Evolutionary conservation across 2,888 invertebrate genomes (phyloP).

Genomic region (Podotricha telesiphe): DNA sequence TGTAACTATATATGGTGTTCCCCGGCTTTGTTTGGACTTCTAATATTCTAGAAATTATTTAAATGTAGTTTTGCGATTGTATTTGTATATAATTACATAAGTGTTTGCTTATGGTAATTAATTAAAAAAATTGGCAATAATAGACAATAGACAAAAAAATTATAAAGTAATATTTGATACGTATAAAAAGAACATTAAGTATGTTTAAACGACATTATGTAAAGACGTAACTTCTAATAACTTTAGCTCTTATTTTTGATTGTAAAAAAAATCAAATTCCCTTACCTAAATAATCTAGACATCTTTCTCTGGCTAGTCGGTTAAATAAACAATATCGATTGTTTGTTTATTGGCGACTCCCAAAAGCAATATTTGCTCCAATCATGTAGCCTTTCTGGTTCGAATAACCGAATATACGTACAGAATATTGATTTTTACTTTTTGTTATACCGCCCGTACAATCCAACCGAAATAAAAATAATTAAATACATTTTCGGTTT

Average conservation of each 20-base stretch:
- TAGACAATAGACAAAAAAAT: not conserved
- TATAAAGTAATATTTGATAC: too few species aligned
- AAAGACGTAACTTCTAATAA: too few species aligned
- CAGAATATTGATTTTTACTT: not conserved
- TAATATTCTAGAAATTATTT: not conserved
- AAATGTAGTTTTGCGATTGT: not conserved
- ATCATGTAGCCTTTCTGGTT: conserved; percentile 12
- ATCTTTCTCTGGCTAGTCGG: not conserved
- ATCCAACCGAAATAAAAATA: not conserved
- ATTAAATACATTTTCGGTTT: too few species aligned
- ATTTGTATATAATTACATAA: not conserved
- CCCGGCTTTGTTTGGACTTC: conserved; percentile 20
- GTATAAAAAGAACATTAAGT: too few species aligned
- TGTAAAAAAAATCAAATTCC: too few species aligned
- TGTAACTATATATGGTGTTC: conserved; percentile 17
- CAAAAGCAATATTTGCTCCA: conserved; percentile 25
- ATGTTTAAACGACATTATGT: too few species aligned
- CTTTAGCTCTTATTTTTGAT: too few species aligned
- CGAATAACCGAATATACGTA: conserved; percentile 5
- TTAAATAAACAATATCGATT: conserved; percentile 13
- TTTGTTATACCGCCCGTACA: not conserved
- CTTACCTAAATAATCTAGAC: too few species aligned
- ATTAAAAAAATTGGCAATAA: not conserved
- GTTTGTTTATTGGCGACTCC: conserved; percentile 15
- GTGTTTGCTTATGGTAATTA: not conserved